phyloP scores from a whole-genome alignment of 2,113 vertebrate species.

The Orthonyx spaldingii region DNA sequence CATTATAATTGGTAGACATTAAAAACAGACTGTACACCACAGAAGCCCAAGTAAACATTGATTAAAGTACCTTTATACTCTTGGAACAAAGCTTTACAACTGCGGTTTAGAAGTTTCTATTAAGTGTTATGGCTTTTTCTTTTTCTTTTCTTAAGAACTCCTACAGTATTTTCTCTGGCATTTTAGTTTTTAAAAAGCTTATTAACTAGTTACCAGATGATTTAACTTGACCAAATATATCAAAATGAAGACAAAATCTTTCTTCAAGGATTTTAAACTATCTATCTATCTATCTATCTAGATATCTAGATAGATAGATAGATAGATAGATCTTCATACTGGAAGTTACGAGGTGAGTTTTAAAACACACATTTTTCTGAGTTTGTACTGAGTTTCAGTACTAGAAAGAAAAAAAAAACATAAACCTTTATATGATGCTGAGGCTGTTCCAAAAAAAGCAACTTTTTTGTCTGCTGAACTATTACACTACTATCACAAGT shows the following conservation, averaged over 20 bases:
- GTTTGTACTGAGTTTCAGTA: not conserved
- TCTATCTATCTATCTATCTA: too few species aligned
- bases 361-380: not conserved
- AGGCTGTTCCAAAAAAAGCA: not conserved
- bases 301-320: not conserved
- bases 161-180: not conserved
- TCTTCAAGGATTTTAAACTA: not conserved
- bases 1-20: not conserved
- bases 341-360: not conserved
- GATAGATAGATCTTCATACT: not conserved
- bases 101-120: not conserved
- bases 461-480: conserved; percentile 37
- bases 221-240: not conserved
- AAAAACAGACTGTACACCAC: not conserved
- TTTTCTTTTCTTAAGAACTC: not conserved
- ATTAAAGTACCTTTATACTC: not conserved
- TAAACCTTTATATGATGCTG: not conserved
- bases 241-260: not conserved
- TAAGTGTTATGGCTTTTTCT: not conserved
- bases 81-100: not conserved
- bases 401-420: not conserved
- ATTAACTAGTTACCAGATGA: not conserved
- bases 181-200: not conserved
- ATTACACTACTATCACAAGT: conserved; percentile 63
- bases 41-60: not conserved